Conservation (phyloP, 2,888 invertebrate species). For the Aromia moschata region DNA sequence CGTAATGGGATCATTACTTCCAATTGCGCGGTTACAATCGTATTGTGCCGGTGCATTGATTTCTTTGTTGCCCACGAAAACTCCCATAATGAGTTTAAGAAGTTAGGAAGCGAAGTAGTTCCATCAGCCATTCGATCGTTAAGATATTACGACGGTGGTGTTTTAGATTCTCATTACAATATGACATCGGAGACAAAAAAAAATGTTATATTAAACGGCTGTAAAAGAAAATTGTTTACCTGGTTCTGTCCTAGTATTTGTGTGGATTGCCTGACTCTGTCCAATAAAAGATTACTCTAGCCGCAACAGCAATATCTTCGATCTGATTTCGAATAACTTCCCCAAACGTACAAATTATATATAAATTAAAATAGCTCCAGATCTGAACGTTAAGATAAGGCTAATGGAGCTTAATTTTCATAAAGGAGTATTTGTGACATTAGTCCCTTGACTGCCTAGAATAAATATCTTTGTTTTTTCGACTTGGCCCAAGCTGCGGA, state of each 20-base stretch:
- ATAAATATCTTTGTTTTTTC: too few relatives aligned
- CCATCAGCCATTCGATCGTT: too few relatives aligned
- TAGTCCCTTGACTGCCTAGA: too few relatives aligned
- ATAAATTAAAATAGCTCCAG: neutral
- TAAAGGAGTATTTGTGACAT: neutral
- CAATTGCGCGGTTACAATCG: neutral
- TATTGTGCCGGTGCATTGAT: neutral
- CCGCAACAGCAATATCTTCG: neutral
- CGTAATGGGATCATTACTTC: neutral
- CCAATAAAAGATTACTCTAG: neutral
- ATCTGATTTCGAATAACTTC: neutral
- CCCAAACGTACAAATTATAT: neutral
- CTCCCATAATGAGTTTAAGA: neutral
- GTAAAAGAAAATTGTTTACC: too few relatives aligned
- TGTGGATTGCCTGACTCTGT: neutral
- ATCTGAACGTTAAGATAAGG: neutral
- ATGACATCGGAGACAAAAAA: too few relatives aligned
- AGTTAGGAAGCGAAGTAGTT: neutral
- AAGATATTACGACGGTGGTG: too few relatives aligned
- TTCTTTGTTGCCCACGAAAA: neutral
- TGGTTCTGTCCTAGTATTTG: neutral
- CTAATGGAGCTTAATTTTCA: neutral
- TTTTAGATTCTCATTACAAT: too few relatives aligned
- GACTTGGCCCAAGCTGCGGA: too few relatives aligned
- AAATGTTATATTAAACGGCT: too few relatives aligned